Percentiles rank a stretch among this genome's conserved stretches.
Evolutionary conservation across 1,140 invertebrate species (phyloP).

Genomic region (Tachypleus tridentatus): DNA sequence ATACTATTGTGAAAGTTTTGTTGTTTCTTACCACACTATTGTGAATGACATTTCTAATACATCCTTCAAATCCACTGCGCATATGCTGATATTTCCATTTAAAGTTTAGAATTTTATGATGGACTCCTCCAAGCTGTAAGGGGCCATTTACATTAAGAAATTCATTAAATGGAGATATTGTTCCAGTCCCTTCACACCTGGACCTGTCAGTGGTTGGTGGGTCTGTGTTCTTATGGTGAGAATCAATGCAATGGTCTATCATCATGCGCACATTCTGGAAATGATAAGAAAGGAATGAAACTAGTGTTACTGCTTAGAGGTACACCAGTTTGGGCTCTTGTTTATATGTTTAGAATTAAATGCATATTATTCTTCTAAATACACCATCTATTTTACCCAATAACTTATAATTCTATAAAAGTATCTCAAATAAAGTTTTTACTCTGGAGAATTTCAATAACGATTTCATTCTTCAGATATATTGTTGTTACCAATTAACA

Average conservation of each 20-base stretch:
- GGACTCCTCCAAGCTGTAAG: slow-evolving; percentile 80
- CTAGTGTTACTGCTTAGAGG: too few relatives aligned
- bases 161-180: slow-evolving; percentile 87
- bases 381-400: too few relatives aligned
- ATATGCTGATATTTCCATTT: slow-evolving; percentile 34
- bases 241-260: slow-evolving; percentile 80
- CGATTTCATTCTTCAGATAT: too few relatives aligned
- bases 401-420: too few relatives aligned
- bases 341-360: too few relatives aligned
- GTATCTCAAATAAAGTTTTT: too few relatives aligned
- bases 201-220: slow-evolving; percentile 69
- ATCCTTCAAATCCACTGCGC: slow-evolving; percentile 78
- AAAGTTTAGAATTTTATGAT: slow-evolving; percentile 61
- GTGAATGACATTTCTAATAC: slow-evolving; percentile 89
- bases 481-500: too few relatives aligned
- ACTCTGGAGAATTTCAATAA: too few relatives aligned
- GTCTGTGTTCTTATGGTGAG: slow-evolving; percentile 53
- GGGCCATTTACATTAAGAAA: slow-evolving; percentile 93
- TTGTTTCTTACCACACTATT: slow-evolving; percentile 56
- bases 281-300: neutral
- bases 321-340: too few relatives aligned
- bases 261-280: slow-evolving; percentile 57
- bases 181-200: slow-evolving; percentile 73
- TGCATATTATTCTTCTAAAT: too few relatives aligned
- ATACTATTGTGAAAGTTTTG: too few relatives aligned